These are phyloP conservation scores for Pelagia noctiluca DNA, from an alignment of 30 jellyfish, hydroid and myxozoan genomes.

Conservation along the genomic window DNA sequence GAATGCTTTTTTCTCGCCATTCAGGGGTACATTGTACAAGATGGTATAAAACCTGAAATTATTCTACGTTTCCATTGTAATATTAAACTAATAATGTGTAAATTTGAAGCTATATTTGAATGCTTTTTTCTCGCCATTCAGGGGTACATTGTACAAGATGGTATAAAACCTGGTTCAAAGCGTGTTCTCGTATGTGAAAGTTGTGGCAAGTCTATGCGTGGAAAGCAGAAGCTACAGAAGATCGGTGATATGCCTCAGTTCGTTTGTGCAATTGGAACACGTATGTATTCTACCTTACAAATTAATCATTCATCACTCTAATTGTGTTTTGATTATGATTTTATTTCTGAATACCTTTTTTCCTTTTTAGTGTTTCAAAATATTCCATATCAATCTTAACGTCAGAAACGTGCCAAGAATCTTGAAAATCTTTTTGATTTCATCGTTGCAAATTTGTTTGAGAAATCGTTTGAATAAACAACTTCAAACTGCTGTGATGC, in stretches of 20 bases:
- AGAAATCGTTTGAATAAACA: no score
- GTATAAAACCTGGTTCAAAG: background rate
- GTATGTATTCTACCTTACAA: constrained; percentile 19
- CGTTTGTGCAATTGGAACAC: constrained; percentile 79
- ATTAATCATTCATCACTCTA: background rate
- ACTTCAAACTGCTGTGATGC: no score
- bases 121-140: background rate
- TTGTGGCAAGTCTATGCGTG: constrained; percentile 84
- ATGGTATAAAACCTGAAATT: no score
- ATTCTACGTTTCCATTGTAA: no score
- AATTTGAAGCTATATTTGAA: background rate
- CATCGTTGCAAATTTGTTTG: no score
- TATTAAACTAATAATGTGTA: background rate
- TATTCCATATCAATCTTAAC: no score
- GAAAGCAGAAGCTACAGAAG: constrained; percentile 67
- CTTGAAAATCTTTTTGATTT: no score
- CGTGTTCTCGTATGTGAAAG: constrained; percentile 71
- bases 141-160: constrained; percentile 44
- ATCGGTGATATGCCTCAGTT: constrained; percentile 39
- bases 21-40: no score
- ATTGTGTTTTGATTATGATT: background rate
- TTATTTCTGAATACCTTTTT: background rate
- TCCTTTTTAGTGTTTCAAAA: no score
- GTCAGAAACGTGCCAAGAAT: no score
- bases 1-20: no score